phyloP scores from a whole-genome alignment of 2,888 invertebrate genomes.

The Dyspetes luteomarginatus region DNA sequence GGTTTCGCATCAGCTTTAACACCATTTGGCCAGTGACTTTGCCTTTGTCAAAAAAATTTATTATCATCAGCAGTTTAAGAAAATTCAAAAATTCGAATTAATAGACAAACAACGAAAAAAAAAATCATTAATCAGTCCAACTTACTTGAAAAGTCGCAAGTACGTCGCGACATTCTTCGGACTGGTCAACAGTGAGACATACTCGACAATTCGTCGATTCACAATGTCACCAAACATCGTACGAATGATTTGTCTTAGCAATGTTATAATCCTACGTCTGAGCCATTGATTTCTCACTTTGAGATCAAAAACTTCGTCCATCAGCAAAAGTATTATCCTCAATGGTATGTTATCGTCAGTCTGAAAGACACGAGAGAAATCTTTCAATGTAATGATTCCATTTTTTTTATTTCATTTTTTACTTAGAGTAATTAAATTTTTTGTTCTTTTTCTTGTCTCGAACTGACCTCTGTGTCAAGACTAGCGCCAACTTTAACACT shows the following conservation, averaged over 20 bases:
- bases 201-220: slow-evolving; percentile 94
- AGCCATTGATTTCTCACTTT: slow-evolving; percentile 93
- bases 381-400: not conserved
- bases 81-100: slow-evolving; percentile 3
- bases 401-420: not conserved
- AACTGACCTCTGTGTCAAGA: slow-evolving; percentile 85
- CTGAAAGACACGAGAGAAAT: slow-evolving; percentile 78
- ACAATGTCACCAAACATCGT: slow-evolving; percentile 93
- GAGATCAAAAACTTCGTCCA: slow-evolving; percentile 94
- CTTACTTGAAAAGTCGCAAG: slow-evolving; percentile 92
- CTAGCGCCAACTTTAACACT: slow-evolving; percentile 84
- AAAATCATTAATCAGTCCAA: no score
- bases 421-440: not conserved
- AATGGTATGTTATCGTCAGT: slow-evolving; percentile 91
- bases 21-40: slow-evolving; percentile 87
- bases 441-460: slow-evolving; percentile 4
- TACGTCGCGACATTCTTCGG: slow-evolving; percentile 95
- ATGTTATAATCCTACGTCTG: slow-evolving; percentile 89
- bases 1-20: slow-evolving; percentile 84
- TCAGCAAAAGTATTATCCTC: slow-evolving; percentile 90
- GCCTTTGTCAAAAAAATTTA: slow-evolving; percentile 74
- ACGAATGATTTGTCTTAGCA: slow-evolving; percentile 90
- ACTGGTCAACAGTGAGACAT: slow-evolving; percentile 93
- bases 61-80: not conserved
- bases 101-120: not conserved